A percentile compares a stretch with the other conserved stretches of the same genome.
phyloP scores from a whole-genome alignment of 2,797 vertebrate species.

The Malacoctenus gilli region DNA sequence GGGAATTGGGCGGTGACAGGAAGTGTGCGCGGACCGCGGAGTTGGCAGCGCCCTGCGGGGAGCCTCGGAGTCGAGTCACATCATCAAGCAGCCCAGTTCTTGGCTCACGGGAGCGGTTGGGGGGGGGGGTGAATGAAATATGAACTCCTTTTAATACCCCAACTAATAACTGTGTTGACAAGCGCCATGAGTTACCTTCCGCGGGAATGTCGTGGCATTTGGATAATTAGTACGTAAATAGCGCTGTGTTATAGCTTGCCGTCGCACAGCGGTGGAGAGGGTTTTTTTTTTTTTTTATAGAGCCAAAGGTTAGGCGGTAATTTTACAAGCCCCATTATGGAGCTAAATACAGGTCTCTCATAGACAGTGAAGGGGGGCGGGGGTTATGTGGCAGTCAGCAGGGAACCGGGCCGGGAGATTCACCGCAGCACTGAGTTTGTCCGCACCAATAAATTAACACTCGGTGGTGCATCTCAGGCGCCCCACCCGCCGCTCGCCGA shows the following conservation, averaged over 20 bases:
- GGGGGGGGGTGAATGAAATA: too few species aligned
- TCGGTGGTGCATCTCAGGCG: constrained; percentile 58
- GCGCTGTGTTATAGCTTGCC: constrained; percentile 64
- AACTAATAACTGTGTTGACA: constrained; percentile 79
- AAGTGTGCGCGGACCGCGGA: constrained; percentile 35
- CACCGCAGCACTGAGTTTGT: constrained; percentile 30
- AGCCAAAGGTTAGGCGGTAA: constrained; percentile 70
- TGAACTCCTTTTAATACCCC: constrained; percentile 72
- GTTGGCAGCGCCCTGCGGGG: constrained; percentile 32
- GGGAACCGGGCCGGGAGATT: constrained; percentile 42
- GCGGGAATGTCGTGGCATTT: constrained; percentile 79
- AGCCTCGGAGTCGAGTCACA: constrained; percentile 27
- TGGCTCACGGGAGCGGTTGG: constrained; percentile 29
- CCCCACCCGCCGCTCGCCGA: constrained; percentile 18
- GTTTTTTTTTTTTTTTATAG: too few species aligned
- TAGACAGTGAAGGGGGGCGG: constrained; percentile 32
- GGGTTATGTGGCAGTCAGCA: constrained; percentile 2
- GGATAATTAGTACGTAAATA: constrained; percentile 78
- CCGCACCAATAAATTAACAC: constrained; percentile 57
- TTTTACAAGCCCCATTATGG: constrained; percentile 62
- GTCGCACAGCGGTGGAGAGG: constrained; percentile 28
- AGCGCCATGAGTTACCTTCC: constrained; percentile 67
- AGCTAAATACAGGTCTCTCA: constrained; percentile 41
- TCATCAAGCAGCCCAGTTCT: constrained; percentile 25
- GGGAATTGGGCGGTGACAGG: constrained; percentile 57